Conservation (phyloP, 2,113 vertebrate genomes). For the Rhynchomys soricoides region DNA sequence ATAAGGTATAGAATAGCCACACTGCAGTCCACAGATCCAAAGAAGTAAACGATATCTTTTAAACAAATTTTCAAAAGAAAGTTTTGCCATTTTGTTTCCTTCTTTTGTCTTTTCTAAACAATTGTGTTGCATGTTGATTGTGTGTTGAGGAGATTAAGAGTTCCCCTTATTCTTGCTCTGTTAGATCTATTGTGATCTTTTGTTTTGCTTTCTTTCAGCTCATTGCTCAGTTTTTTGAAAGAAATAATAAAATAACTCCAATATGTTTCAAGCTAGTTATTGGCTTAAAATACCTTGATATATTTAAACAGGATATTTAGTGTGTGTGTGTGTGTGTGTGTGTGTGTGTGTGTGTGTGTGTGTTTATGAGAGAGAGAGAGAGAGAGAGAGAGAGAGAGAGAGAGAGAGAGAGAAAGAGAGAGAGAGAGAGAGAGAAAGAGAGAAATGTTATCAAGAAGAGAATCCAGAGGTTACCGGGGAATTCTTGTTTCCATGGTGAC, state of each 20-base stretch:
- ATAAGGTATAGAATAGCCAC: no score
- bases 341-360: no score
- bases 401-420: no score
- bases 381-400: no score
- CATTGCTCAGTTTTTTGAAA: background rate
- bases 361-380: no score
- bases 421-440: background rate
- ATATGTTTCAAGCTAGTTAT: background rate
- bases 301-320: background rate
- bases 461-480: constrained; percentile 44
- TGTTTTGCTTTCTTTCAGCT: background rate
- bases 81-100: background rate
- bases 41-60: background rate
- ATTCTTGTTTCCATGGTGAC: constrained; percentile 32
- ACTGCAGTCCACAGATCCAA: no score
- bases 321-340: no score
- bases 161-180: background rate
- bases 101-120: background rate
- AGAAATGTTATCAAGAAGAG: background rate
- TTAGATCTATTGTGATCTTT: background rate
- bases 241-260: background rate
- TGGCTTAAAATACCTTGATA: background rate
- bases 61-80: background rate
- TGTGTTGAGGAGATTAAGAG: background rate
- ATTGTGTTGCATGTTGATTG: background rate